Evolutionary conservation across 2,113 vertebrate genomes (phyloP).

Genomic region (Passer domesticus): DNA sequence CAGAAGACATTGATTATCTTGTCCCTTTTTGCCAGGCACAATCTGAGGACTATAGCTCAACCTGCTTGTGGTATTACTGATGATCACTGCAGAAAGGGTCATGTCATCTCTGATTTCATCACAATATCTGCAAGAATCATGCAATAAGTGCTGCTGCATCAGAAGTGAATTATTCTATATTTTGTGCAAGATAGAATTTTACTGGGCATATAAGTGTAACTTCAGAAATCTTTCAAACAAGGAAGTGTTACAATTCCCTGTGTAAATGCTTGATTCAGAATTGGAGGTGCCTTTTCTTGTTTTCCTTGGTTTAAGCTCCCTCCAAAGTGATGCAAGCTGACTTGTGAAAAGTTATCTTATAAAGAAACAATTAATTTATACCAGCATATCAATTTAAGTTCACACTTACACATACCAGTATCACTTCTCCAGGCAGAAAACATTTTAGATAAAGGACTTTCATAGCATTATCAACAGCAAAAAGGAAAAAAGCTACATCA

Average conservation of each 20-base stretch:
- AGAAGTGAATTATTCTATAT: not conserved
- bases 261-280: not conserved
- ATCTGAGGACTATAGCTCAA: not conserved
- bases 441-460: not conserved
- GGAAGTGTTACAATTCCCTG: not conserved
- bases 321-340: not conserved
- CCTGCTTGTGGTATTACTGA: not conserved
- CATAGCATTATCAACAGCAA: not conserved
- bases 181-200: not conserved
- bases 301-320: not conserved
- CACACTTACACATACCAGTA: not conserved
- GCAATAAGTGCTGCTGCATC: not conserved
- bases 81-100: not conserved
- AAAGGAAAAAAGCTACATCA: not conserved
- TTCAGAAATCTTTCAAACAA: not conserved
- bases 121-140: not conserved
- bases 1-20: not conserved
- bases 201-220: not conserved
- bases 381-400: not conserved
- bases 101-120: not conserved
- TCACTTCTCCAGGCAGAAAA: not conserved
- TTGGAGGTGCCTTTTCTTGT: not conserved
- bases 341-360: not conserved
- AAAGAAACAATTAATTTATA: constrained; percentile 15
- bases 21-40: not conserved